Evolutionary conservation across 2,888 invertebrate species (phyloP).

Genomic region (Dryobotodes eremita): DNA sequence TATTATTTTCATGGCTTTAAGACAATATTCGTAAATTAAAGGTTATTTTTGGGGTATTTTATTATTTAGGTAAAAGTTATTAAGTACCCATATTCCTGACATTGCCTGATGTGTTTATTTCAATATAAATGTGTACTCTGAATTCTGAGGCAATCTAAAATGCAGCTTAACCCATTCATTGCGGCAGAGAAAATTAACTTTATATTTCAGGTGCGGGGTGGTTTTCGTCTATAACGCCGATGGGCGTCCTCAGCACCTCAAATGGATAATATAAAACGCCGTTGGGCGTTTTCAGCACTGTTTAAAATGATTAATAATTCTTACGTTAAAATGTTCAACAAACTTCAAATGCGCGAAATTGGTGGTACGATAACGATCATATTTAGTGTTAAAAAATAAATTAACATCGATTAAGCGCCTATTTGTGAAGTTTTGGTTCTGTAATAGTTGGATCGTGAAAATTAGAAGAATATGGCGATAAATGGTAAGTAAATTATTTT

Average conservation of each 20-base stretch:
- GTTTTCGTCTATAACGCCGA: conserved; percentile 4
- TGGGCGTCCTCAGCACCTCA: conserved; percentile 16
- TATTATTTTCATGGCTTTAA: too few species aligned
- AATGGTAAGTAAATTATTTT: conserved; percentile 23
- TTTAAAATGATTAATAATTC: not conserved
- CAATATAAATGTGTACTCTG: too few species aligned
- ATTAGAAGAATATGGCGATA: conserved; percentile 17
- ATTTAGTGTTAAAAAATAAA: conserved; percentile 6
- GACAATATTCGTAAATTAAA: too few species aligned
- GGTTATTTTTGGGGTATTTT: too few species aligned
- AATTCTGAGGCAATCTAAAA: too few species aligned
- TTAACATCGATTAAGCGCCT: not conserved
- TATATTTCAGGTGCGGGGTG: not conserved
- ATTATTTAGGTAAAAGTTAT: too few species aligned
- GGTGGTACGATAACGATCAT: not conserved
- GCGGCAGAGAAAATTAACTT: too few species aligned
- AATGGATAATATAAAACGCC: conserved; percentile 3
- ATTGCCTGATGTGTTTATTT: too few species aligned
- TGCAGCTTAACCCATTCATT: too few species aligned
- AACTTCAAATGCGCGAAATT: not conserved
- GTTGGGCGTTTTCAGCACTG: not conserved
- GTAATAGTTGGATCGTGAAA: conserved; percentile 20
- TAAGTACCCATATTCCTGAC: too few species aligned
- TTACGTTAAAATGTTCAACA: not conserved
- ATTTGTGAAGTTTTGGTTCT: conserved; percentile 2